Conservation (phyloP, 2,888 invertebrate genomes). For the Tribolium freemani region DNA sequence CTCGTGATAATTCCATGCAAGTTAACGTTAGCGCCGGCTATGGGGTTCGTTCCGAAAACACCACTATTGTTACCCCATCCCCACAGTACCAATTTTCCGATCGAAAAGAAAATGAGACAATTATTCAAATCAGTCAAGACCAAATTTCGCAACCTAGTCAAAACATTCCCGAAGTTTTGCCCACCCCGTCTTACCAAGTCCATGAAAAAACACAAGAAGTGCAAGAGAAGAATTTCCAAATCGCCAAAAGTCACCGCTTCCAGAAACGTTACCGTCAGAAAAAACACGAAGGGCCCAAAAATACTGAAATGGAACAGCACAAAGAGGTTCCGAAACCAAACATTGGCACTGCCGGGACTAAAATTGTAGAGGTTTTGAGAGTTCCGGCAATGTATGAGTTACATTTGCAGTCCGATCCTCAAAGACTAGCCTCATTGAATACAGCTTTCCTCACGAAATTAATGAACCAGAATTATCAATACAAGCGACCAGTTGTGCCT, state of each 20-base stretch:
- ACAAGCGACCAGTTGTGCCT: neutral
- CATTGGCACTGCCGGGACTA: conserved; percentile 8
- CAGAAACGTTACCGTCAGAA: conserved; percentile 3
- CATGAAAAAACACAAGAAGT: conserved; percentile 25
- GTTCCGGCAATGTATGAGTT: conserved; percentile 58
- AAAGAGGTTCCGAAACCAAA: no score
- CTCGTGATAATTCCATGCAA: conserved; percentile 16
- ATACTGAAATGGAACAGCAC: neutral
- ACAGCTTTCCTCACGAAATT: conserved; percentile 9
- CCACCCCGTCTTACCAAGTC: conserved; percentile 14
- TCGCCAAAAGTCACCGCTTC: conserved; percentile 2
- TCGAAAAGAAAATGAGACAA: conserved; percentile 1
- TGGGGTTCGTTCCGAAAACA: conserved; percentile 34
- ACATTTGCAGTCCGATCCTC: conserved; percentile 49
- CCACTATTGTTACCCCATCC: neutral
- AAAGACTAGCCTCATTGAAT: conserved; percentile 6
- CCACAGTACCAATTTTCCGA: conserved; percentile 5
- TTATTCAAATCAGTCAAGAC: neutral
- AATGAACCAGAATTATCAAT: conserved; percentile 12
- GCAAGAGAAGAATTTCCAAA: conserved; percentile 20
- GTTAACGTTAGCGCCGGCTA: conserved; percentile 38
- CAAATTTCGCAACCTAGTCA: conserved; percentile 22
- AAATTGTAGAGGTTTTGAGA: conserved; percentile 53
- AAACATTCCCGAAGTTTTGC: neutral
- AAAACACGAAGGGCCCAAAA: neutral